Evolutionary conservation across 2,888 invertebrate genomes (phyloP), one percentile per base, ranked within the genome.

Genomic region (Anoncus sp.): DNA sequence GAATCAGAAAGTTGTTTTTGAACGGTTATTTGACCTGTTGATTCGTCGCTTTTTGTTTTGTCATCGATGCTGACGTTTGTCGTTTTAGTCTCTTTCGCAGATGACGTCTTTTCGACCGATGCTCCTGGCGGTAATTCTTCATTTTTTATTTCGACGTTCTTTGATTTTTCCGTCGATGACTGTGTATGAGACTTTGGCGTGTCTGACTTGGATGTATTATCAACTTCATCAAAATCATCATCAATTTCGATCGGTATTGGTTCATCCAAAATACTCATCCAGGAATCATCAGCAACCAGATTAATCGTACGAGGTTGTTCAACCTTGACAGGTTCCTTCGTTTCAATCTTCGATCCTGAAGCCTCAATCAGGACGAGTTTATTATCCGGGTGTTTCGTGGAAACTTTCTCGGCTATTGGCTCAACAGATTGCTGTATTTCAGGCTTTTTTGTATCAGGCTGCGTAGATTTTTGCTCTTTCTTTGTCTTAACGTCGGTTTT

Each of bases 231-330:
- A 27, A 75, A 16, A 9, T 84, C 80, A 16, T 82, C 86, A 63
- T 88, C 86, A 72, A 85, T 86, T 24, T 86, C 85, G 49, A 89
- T 83, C 1, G 75, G 72, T 53, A 89, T 81, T 47, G 87, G 84
- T 62, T 89, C 87, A 51, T 89, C 88, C 45, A 89, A 81, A 51
- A 87, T 77, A 80, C 78, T 81, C 84, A 89, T 85, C 88, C 87
- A 88, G 9, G 84, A 77, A 55, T 82, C 82, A 75, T 87, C 86
- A 12, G 83, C 77, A 6, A 83, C 82, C 22, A 87, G 57, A 24
- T 83, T 82, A 24, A 84, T 49, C 40, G 60, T 70, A 35, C 35
- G 60, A 4, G 76, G 59, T 73, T 80, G 45, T 24, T 78, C 73
- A 3, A 65, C 49, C 51, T 76, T 76, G 1, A 27, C 47, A 47